A percentile compares a stretch with the other conserved stretches of the same genome.
These are phyloP conservation scores for Chydorus sphaericus DNA, from an alignment of 2,888 invertebrate genomes.

Conservation along the genomic window DNA sequence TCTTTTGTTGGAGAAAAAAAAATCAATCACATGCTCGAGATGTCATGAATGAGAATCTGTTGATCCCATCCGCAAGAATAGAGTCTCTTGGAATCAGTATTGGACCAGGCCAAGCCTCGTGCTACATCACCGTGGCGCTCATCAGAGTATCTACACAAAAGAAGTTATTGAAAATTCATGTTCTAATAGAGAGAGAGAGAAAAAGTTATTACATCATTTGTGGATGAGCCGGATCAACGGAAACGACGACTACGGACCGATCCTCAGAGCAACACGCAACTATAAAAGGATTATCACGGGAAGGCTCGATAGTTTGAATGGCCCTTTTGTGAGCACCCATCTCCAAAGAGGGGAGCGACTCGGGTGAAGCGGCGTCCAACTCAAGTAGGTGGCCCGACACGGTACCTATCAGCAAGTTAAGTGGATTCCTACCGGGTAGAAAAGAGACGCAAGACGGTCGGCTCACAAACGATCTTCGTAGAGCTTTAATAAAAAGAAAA, in stretches of 20 bases:
- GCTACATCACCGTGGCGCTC: conserved; percentile 38
- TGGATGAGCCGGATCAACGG: background rate
- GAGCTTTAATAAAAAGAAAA: background rate
- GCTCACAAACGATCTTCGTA: background rate
- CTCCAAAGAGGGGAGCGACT: background rate
- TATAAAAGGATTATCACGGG: conserved; percentile 17
- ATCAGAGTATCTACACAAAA: conserved; percentile 30
- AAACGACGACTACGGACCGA: background rate
- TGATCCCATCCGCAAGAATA: conserved; percentile 45
- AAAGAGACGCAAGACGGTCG: conserved; percentile 3
- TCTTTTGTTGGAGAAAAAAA: background rate
- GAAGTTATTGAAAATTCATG: background rate
- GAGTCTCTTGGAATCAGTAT: conserved; percentile 27
- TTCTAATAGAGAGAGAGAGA: background rate
- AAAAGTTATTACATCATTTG: conserved; percentile 10
- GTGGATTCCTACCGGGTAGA: background rate
- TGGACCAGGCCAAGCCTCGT: conserved; percentile 40
- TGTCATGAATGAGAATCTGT: conserved; percentile 30
- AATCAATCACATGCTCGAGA: too few relatives aligned
- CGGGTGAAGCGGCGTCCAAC: background rate
- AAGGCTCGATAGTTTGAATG: background rate
- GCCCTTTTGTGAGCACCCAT: conserved; percentile 6
- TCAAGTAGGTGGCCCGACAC: conserved; percentile 1
- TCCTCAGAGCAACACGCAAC: conserved; percentile 37
- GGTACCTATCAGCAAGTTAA: conserved; percentile 11